Evolutionary conservation across 2,113 vertebrate species (phyloP), one percentile per base, ranked within the genome.

Genomic region (Tachysurus vachellii): DNA sequence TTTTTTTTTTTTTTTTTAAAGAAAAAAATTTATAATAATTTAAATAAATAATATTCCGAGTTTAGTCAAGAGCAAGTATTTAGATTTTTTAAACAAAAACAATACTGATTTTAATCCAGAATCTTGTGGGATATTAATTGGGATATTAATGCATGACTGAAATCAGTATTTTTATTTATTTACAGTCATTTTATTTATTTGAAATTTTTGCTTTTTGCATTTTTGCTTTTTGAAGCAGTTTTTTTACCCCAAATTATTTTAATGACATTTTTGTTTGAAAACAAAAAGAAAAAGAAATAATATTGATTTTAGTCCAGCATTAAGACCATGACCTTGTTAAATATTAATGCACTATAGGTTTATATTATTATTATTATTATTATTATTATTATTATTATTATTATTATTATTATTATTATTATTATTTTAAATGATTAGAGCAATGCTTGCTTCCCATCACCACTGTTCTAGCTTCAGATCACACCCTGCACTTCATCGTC

Each of bases 401-500:
- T 36, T 36, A 36, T 36, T 36, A 36, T 36, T 36, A 36, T 36
- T 36, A 36, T 36, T 36, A 36, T 36, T 36, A 36, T 36, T 36
- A 36, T 36, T 36, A 36, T 23, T 5, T 23, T 26, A 12, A 26
- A 73, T 73, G 21, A 75, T 75, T 23, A 47, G 36, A 75, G 42
- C 19, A 75, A 13, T 3, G 36, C 36, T 36, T 61, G 57, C 19
- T 75, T 75, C 31, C 57, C 23, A 61, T 42, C 80, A 82, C 62
- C 31, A 4, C 17, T 11, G 36, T 54, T 23, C 61, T 47, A 36
- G 31, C n/a, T 70, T 83, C 73, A 68, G 82, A 53, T 80, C 88
- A 76, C 84, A 88, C 84, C 87, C 73, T 53, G 59, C 53, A 36
- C 64, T 73, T 44, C 4, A 64, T 70, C 44, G 47, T 47, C 50